Conservation (phyloP, 1,140 invertebrate genomes). For the Rhyzopertha dominica region DNA sequence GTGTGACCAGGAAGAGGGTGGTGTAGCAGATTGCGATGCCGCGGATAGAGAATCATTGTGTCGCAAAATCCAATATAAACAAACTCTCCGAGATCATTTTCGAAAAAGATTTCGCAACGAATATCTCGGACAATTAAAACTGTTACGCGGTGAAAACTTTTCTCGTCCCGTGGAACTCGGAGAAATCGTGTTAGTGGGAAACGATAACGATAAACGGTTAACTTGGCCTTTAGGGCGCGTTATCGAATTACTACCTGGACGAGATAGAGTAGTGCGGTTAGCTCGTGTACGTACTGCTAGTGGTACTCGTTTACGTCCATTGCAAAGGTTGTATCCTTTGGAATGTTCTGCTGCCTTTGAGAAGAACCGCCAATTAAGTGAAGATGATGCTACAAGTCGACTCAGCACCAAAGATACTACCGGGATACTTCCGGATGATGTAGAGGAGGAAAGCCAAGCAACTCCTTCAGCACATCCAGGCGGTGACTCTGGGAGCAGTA, state of each 20-base stretch:
- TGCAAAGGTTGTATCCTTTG: slow-evolving; percentile 12
- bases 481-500: no score
- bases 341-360: no score
- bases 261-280: slow-evolving; percentile 9
- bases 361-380: no score
- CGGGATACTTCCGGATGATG: no score
- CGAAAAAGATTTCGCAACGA: not conserved
- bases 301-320: slow-evolving; percentile 5
- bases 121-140: slow-evolving; percentile 8
- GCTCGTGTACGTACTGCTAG: slow-evolving; percentile 1
- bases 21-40: not conserved
- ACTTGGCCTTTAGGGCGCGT: slow-evolving; percentile 13
- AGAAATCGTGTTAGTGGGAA: slow-evolving; percentile 13
- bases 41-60: not conserved
- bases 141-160: no score
- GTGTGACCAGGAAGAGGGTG: not conserved
- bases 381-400: no score
- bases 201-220: slow-evolving; percentile 14
- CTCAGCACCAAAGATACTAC: no score
- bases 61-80: slow-evolving; percentile 5
- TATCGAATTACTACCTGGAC: slow-evolving; percentile 11
- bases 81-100: slow-evolving; percentile 5
- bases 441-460: no score
- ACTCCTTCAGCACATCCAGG: no score
- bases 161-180: slow-evolving; percentile 7